Percentiles rank a stretch among this genome's conserved stretches.
Conservation (phyloP, 37 sponge, comb jelly and placozoan genomes). For the Crambe crambe region DNA sequence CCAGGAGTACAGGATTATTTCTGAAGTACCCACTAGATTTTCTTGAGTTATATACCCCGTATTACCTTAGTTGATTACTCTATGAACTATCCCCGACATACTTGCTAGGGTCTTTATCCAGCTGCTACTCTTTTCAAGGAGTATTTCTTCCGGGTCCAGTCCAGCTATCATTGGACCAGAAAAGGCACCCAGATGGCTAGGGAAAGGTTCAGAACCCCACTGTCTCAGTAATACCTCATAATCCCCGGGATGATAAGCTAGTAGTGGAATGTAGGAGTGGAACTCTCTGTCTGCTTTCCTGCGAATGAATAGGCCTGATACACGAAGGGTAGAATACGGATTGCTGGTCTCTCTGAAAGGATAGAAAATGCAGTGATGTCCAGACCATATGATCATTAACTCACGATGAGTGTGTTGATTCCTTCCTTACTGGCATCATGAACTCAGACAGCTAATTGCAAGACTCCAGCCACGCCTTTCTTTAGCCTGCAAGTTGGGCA, state of each 20-base stretch:
- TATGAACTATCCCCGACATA: background rate
- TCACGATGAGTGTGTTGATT: background rate
- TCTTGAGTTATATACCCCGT: no score
- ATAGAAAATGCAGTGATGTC: background rate
- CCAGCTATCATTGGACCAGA: constrained; percentile 51
- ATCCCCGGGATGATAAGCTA: constrained; percentile 43
- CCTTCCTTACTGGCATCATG: background rate
- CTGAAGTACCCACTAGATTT: no score
- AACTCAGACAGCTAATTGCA: background rate
- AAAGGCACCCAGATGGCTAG: constrained; percentile 28
- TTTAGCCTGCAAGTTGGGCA: background rate
- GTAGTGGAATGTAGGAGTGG: constrained; percentile 7
- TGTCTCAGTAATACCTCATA: constrained; percentile 64
- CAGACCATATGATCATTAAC: background rate
- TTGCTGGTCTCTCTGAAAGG: constrained; percentile 1
- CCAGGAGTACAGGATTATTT: no score
- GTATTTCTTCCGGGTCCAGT: constrained; percentile 29
- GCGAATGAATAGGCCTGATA: constrained; percentile 58
- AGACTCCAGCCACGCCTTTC: constrained; percentile 23
- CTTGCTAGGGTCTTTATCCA: constrained; percentile 36
- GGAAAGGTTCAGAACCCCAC: constrained; percentile 50
- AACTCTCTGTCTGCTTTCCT: constrained; percentile 37
- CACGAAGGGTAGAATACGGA: background rate
- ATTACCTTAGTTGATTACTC: no score
- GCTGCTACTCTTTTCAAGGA: constrained; percentile 12